Evolutionary conservation across 2,113 vertebrate genomes (phyloP).

Genomic region (Bungarus multicinctus): DNA sequence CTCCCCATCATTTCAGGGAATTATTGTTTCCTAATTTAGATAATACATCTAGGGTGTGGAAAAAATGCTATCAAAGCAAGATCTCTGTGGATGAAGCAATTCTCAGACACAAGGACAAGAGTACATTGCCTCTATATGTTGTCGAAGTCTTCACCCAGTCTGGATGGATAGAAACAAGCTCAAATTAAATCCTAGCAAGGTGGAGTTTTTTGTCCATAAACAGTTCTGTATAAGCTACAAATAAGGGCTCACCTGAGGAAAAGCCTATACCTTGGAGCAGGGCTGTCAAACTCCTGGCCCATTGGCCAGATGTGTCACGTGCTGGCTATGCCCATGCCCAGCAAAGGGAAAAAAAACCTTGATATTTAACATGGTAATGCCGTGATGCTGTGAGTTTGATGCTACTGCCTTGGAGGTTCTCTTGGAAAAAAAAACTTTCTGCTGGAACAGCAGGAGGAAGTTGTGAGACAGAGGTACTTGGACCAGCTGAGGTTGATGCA

Average conservation of each 20-base stretch:
- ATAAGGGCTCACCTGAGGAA: neutral
- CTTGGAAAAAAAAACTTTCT: neutral
- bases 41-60: neutral
- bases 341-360: too few relatives aligned
- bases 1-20: neutral
- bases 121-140: neutral
- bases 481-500: neutral
- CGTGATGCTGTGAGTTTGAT: too few relatives aligned
- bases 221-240: neutral
- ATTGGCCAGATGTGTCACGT: too few relatives aligned
- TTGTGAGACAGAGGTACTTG: neutral
- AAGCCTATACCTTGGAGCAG: too few relatives aligned
- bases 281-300: too few relatives aligned
- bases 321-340: too few relatives aligned
- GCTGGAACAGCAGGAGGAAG: neutral
- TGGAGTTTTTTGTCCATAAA: neutral
- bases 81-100: neutral
- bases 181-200: neutral
- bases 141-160: neutral
- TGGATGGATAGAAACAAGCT: neutral
- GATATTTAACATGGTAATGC: too few relatives aligned
- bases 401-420: neutral
- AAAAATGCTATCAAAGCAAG: neutral
- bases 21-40: neutral
- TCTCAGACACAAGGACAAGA: neutral